phyloP scores from a whole-genome alignment of 2,113 vertebrate genomes.

The Numenius arquata region DNA sequence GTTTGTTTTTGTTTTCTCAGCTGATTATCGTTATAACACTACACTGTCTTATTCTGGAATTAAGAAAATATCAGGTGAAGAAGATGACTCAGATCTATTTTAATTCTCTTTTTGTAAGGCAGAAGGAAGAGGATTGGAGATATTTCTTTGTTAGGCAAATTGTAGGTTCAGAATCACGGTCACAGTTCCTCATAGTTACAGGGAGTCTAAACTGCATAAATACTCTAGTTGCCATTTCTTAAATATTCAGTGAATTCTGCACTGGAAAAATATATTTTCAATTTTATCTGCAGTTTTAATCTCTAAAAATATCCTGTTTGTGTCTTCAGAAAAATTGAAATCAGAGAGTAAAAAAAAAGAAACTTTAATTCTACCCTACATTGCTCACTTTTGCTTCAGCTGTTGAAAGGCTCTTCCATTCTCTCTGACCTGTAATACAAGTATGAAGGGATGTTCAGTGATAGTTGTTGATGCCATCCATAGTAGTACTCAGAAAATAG shows the following conservation, averaged over 20 bases:
- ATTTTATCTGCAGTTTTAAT: not conserved
- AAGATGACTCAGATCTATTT: not conserved
- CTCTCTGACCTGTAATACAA: not conserved
- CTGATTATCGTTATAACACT: not conserved
- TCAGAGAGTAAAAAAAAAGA: not conserved
- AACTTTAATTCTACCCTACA: not conserved
- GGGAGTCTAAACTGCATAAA: not conserved
- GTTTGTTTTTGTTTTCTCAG: not conserved
- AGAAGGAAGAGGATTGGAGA: not conserved
- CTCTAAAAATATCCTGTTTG: not conserved
- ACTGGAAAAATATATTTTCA: not conserved
- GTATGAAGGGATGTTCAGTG: not conserved
- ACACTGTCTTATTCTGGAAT: not conserved
- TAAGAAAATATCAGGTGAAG: not conserved
- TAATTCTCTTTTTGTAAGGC: not conserved
- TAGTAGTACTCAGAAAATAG: not conserved
- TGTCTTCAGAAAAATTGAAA: not conserved
- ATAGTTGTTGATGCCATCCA: not conserved
- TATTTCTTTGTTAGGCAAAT: not conserved
- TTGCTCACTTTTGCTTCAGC: not conserved
- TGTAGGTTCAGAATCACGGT: not conserved
- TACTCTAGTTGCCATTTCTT: not conserved
- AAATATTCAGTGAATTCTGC: not conserved
- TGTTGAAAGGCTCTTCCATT: not conserved
- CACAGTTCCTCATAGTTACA: not conserved